Evolutionary conservation across 2,888 invertebrate species (phyloP), one percentile per base, ranked within the genome.

Genomic region (Drosophila limbata): DNA sequence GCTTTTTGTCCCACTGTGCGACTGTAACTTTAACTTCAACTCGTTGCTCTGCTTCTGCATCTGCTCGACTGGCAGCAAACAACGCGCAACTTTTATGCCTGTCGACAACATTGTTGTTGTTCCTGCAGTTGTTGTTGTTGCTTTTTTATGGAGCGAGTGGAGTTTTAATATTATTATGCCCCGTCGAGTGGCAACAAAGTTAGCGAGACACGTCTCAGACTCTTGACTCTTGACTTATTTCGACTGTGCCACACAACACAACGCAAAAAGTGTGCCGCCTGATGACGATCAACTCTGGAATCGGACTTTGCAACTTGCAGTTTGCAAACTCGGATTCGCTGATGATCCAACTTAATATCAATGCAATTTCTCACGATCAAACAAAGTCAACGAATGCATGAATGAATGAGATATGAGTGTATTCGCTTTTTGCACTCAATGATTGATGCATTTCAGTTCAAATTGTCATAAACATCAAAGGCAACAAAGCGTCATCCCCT

Each of bases 131-230:
- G 39, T 15, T 52, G 33, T 19, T 42, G 42, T 5, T 44, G 53
- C 52, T 35, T 44, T 45, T 73, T 67, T 55, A 28, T 63, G 51
- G 28, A 21, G 37, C 55, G 39, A 74, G 63, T 63, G 56, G n/a
- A 74, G 79, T 79, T 85, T 88, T 86, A 86, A 86, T 88, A 86
- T 88, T 83, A 86, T 88, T 88, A 88, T 88, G 84, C 88, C 87
- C 85, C 81, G 81, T 77, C 71, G 74, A 69, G 86, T 64, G 57
- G 63, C 74, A 73, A 73, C 80, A 75, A 69, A 67, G 79, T 76
- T 40, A 62, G 74, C 64, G 64, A 73, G 69, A 78, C 79, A 75
- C 55, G 76, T 77, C 79, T 62, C 70, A 69, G 44, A 79, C 75
- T 74, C 73, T 72, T 66, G 44, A 79, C 75, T 74, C 73, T 72